Evolutionary conservation across 1,140 invertebrate genomes (phyloP), one percentile per base, ranked within the genome.

Genomic region (Caenorhabditis briggsae): DNA sequence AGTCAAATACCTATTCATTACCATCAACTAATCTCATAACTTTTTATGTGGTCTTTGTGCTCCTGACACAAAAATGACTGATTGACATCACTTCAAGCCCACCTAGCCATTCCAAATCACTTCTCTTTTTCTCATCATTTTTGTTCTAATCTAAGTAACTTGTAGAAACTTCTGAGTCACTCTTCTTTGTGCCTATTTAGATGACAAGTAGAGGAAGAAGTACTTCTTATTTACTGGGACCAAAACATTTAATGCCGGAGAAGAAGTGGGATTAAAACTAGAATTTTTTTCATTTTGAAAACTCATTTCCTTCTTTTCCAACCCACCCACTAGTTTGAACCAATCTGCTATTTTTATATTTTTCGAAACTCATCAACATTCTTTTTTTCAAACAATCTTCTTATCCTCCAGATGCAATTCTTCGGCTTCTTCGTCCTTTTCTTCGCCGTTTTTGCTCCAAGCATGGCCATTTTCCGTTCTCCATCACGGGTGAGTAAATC

Each of bases 401-500:
- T 65, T 41, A 74, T 33, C 8, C 33, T 65, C 46, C 33, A 74
- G 65, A 74, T 74, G 65, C 65, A 43, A 74, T 48, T 74, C 43
- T 46, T 74, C 65, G 65, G 43, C 43, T 20, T 74, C n/a, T 20
- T 74, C 43, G 41, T 74, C 23, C 41, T 74, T 43, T 14, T 74
- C 41, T 43, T 74, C 18, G 65, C 65, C 65, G 18, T 74, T 43
- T 74, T 74, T 74, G 43, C 65, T 46, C 43, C 65, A 48, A 74
- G 41, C 43, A 16, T 46, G 65, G 65, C 65, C 65, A 46, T 74
- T 74, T 74, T 74, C 41, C 65, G 65, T 48, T 74, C 65, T 74
- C 18, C 65, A n/a, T 74, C 65, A 16, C 11, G 65, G 41, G 65
- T 74, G 18, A 74, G 65, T 48, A 12, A 23, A 65, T 65, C 61